phyloP scores from a whole-genome alignment of 2,797 vertebrate species.

The Oreortyx pictus region DNA sequence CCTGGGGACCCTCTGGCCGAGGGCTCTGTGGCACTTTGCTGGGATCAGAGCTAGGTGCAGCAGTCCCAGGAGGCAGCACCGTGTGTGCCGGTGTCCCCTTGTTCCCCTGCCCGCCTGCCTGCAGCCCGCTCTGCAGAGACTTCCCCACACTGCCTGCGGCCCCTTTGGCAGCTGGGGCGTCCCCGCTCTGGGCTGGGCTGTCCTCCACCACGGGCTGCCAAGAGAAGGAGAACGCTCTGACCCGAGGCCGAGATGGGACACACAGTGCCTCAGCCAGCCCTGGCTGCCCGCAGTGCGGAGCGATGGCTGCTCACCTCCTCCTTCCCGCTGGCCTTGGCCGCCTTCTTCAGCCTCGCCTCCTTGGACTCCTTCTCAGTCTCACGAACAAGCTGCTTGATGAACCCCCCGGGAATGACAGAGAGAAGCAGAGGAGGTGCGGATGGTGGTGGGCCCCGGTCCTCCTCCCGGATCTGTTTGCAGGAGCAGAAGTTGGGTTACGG shows the following conservation, averaged over 20 bases:
- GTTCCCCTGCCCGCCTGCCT: constrained; percentile 13
- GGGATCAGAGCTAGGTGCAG: accelerated
- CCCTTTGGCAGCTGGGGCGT: constrained; percentile 76
- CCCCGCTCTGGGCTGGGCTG: constrained; percentile 59
- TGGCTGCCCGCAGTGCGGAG: no score
- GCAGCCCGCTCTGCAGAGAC: neutral
- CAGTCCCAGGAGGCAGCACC: constrained; percentile 2
- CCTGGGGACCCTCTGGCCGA: neutral
- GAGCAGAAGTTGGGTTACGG: neutral
- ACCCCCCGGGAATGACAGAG: constrained; percentile 89
- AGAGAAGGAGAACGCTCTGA: neutral
- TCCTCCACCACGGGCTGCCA: constrained; percentile 69
- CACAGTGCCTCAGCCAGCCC: no score
- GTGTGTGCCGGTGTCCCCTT: neutral
- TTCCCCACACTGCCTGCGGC: constrained; percentile 67
- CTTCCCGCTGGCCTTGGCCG: constrained; percentile 47
- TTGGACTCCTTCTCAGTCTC: constrained; percentile 91
- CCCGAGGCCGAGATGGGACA: no score
- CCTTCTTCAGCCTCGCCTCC: constrained; percentile 81
- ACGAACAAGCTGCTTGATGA: constrained; percentile 94
- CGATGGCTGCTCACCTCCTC: constrained; percentile 71
- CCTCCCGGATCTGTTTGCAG: constrained; percentile 89
- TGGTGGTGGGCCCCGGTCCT: constrained; percentile 83
- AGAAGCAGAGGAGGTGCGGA: constrained; percentile 83
- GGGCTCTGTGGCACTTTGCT: constrained; percentile 16